These are phyloP conservation scores for Eucidaris tribuloides DNA, from an alignment of 35 echinoderm and acorn worm species.

Conservation along the genomic window DNA sequence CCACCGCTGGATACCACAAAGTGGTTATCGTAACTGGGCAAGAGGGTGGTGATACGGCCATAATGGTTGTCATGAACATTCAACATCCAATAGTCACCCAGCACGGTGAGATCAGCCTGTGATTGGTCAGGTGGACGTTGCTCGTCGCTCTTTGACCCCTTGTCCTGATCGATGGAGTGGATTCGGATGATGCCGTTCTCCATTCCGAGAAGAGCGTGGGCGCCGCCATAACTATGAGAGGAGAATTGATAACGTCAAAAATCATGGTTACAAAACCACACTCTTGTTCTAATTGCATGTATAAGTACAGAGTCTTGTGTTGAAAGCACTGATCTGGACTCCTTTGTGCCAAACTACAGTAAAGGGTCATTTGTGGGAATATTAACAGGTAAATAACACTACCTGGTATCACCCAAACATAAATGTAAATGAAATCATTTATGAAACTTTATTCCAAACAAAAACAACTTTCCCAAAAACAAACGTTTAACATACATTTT, in stretches of 20 bases:
- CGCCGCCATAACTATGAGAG: slow-evolving; percentile 50
- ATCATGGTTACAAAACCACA: neutral
- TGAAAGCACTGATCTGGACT: too few relatives aligned
- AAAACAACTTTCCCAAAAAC: too few relatives aligned
- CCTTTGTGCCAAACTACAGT: too few relatives aligned
- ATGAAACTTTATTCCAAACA: too few relatives aligned
- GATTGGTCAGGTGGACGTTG: neutral
- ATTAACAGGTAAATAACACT: too few relatives aligned
- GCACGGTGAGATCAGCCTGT: slow-evolving; percentile 56
- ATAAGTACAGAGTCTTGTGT: too few relatives aligned
- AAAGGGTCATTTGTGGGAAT: too few relatives aligned
- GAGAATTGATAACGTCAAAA: neutral
- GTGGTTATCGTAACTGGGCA: slow-evolving; percentile 65
- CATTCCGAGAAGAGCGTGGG: slow-evolving; percentile 76
- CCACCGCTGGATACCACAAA: slow-evolving; percentile 67
- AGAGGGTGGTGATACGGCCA: slow-evolving; percentile 54
- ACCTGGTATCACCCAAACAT: too few relatives aligned
- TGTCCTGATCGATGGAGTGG: slow-evolving; percentile 55
- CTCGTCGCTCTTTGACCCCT: slow-evolving; percentile 1
- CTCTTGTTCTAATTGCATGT: neutral
- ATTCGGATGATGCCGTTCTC: slow-evolving; percentile 87
- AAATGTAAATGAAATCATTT: too few relatives aligned
- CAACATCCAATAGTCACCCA: slow-evolving; percentile 76
- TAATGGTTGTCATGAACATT: slow-evolving; percentile 93
- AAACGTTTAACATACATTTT: too few relatives aligned